These are phyloP conservation scores for Octodon degus DNA, from an alignment of 2,113 vertebrate genomes.

Conservation along the genomic window DNA sequence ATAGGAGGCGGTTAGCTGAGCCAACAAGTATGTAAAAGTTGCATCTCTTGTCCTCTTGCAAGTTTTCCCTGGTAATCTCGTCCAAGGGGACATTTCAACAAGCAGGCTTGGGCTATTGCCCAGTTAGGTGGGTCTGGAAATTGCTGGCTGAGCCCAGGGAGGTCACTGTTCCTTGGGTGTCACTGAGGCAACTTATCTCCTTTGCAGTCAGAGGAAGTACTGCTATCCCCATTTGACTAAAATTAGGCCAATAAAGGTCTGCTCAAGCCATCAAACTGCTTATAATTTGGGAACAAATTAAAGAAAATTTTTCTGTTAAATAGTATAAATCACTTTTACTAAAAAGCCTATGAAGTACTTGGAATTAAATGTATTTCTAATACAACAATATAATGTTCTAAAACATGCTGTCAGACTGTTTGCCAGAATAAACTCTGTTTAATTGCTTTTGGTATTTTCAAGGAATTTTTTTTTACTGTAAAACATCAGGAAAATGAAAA, in stretches of 20 bases:
- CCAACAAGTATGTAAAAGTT: background rate
- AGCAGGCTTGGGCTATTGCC: background rate
- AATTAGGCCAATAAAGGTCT: background rate
- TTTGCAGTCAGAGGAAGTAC: background rate
- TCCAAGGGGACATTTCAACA: background rate
- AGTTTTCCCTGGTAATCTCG: conserved; percentile 7
- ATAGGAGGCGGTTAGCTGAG: background rate
- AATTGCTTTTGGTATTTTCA: background rate
- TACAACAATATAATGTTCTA: background rate
- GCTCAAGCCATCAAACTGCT: background rate
- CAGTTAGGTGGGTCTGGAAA: background rate
- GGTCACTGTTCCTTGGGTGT: background rate
- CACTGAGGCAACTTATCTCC: background rate
- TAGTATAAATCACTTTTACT: background rate
- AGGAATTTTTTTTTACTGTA: background rate
- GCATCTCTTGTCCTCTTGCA: background rate
- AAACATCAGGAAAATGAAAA: conserved; percentile 40
- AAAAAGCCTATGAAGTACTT: background rate
- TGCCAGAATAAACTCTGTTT: background rate
- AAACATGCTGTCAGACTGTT: background rate
- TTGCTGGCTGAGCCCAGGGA: background rate
- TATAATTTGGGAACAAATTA: background rate
- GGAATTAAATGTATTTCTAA: conserved; percentile 24
- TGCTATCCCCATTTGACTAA: background rate
- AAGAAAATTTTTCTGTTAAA: background rate